Evolutionary conservation across 2,113 vertebrate genomes (phyloP), one percentile per base, ranked within the genome.

Genomic region (Hemibagrus wyckioides): DNA sequence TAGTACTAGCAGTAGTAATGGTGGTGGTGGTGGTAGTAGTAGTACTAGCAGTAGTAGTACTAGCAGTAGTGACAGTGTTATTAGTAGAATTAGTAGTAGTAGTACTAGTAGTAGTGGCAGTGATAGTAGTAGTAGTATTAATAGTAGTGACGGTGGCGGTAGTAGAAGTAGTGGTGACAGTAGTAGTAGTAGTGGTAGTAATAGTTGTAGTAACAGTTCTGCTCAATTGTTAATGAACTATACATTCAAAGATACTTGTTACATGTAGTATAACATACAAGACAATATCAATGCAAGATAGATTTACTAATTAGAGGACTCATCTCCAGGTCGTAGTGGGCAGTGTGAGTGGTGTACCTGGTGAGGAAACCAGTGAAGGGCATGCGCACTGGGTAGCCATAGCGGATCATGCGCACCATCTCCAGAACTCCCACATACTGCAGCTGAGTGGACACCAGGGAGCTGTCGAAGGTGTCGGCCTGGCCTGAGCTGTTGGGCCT

Each of bases 341-440:
- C 50, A 75, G 6, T 30, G 48, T 30, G 21, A 44, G 3, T 41
- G 15, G 7, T 30, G 80, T 93, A 99, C 98, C 98, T 97, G 91
- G 92, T 94, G 89, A 99, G 95, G 93, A 99, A 99, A 83, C 95
- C 94, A 0, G 92, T 85, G 92, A 99, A 99, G 90, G 96, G 92
- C 85, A 98, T 94, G 65, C 97, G 97, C 57, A 97, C 86, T 0
- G 98, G 97, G 91, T 96, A 99, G 25, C 98, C 98, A 0, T 97
- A 96, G 13, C 97, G 96, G 91, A 98, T 96, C 93, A 96, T 93
- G 93, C 95, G 97, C 91, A 99, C 96, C 96, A 98, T 97, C 88
- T 98, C 97, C 82, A 99, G 95, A 63, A 99, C 97, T 54, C 96
- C 96, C 4, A 98, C 95, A 87, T 98, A 97, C 82, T 97, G 97